Evolutionary conservation across 2,797 vertebrate species (phyloP).

Genomic region (Paedocypris micromegethes): DNA sequence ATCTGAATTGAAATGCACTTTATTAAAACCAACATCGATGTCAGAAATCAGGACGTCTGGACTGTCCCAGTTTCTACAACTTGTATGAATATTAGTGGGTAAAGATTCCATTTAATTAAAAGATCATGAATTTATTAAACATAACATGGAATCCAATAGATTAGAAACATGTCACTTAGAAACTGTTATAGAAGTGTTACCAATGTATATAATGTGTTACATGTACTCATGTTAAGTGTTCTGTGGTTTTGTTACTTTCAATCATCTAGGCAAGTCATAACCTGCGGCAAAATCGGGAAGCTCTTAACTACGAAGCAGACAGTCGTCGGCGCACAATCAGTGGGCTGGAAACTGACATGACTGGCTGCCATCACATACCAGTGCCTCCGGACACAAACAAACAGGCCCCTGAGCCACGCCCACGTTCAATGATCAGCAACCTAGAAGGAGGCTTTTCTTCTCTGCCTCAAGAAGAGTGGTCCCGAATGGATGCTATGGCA

Average conservation of each 20-base stretch:
- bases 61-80: no score
- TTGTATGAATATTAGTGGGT: no score
- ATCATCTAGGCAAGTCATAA: conserved; percentile 62
- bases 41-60: no score
- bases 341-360: conserved; percentile 47
- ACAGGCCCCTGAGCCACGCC: conserved; percentile 61
- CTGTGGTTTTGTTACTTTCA: conserved; percentile 1
- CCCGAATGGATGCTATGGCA: conserved; percentile 71
- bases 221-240: background rate
- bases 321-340: conserved; percentile 89
- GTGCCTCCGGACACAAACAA: conserved; percentile 52
- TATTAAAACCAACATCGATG: no score
- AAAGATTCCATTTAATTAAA: no score
- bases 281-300: conserved; percentile 79
- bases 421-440: conserved; percentile 59
- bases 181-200: no score
- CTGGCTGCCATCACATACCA: conserved; percentile 20
- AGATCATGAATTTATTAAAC: no score
- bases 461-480: conserved; percentile 62
- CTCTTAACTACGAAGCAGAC: conserved; percentile 81
- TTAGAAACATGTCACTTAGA: no score
- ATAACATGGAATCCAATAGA: no score
- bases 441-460: conserved; percentile 34
- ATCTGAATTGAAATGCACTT: no score
- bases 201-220: background rate